phyloP scores from a whole-genome alignment of 2,888 invertebrate genomes.

The Drosophila prostipennis region DNA sequence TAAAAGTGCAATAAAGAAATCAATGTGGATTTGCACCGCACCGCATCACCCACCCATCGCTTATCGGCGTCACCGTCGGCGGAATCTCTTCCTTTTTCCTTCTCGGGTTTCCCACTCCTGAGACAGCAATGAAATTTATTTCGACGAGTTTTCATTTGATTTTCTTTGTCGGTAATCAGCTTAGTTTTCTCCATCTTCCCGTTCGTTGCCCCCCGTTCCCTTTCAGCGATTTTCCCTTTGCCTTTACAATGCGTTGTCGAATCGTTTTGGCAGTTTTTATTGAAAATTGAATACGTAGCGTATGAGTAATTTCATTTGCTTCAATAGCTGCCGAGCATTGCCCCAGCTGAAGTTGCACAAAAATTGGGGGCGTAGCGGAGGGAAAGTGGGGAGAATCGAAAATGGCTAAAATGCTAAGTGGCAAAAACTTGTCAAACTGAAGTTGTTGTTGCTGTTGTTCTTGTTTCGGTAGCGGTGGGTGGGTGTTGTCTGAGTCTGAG shows the following conservation, averaged over 20 bases:
- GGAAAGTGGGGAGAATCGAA: conserved; percentile 30
- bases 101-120: conserved; percentile 30
- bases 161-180: conserved; percentile 67
- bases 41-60: background rate
- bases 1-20: conserved; percentile 80
- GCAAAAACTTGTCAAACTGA: conserved; percentile 66
- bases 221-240: conserved; percentile 13
- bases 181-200: conserved; percentile 53
- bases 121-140: conserved; percentile 59
- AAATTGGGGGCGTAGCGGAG: conserved; percentile 13
- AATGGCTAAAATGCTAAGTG: conserved; percentile 63
- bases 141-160: conserved; percentile 65
- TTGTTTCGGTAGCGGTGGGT: conserved; percentile 14
- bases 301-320: conserved; percentile 74
- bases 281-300: conserved; percentile 68
- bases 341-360: conserved; percentile 41
- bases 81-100: conserved; percentile 11
- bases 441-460: conserved; percentile 35
- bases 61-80: conserved; percentile 23
- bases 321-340: conserved; percentile 52
- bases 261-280: conserved; percentile 56
- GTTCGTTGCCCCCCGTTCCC: background rate
- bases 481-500: conserved; percentile 37
- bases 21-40: conserved; percentile 65
- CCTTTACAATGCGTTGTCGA: conserved; percentile 23